Evolutionary conservation across 2,888 invertebrate genomes (phyloP), one percentile per base, ranked within the genome.

Genomic region (Dioctria rufipes): DNA sequence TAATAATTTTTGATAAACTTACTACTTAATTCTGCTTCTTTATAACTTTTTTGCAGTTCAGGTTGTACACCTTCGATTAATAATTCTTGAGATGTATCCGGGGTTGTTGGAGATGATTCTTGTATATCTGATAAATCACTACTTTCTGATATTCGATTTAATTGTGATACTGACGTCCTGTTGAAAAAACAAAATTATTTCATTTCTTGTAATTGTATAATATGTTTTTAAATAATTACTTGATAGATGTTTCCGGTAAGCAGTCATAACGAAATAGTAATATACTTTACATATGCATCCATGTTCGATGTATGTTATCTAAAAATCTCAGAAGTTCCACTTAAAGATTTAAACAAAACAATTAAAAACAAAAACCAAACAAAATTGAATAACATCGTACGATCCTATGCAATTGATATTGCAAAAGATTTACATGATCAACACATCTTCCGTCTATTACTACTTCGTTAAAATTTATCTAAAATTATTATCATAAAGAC

Each of bases 21-120:
- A 83, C 83, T 84, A 91, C 91, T 90, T 87, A 90, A 83, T 43
- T 91, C 89, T 1, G 91, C 90, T 86, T 91, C 91, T 80, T 90
- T 85, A 0, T 90, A 90, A 0, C 91, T 90, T 80, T 89, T 86
- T 84, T 91, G 91, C 46, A 91, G 88, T 84, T 92, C 91, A 0
- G 91, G 91, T 84, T 91, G 91, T 0, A 91, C 90, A 0, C 87
- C 91, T 0, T 90, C 90, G 37, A 91, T 85, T 25, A 25, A 25
- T 39, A 86, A 85, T 80, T 88, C 91, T 88, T 83, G 80, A 0
- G 90, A 89, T 0, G 89, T 89, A 40, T 83, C 84, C 25, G 83
- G 83, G 78, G 83, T 84, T 88, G 80, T 78, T 40, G 84, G 83
- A 37, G 82, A 82, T 61, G 83, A 83, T 80, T 90, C 90, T 58